Percentiles rank a stretch among this genome's conserved stretches.
Evolutionary conservation across 2,888 invertebrate species (phyloP).

Genomic region (Lysandra coridon): DNA sequence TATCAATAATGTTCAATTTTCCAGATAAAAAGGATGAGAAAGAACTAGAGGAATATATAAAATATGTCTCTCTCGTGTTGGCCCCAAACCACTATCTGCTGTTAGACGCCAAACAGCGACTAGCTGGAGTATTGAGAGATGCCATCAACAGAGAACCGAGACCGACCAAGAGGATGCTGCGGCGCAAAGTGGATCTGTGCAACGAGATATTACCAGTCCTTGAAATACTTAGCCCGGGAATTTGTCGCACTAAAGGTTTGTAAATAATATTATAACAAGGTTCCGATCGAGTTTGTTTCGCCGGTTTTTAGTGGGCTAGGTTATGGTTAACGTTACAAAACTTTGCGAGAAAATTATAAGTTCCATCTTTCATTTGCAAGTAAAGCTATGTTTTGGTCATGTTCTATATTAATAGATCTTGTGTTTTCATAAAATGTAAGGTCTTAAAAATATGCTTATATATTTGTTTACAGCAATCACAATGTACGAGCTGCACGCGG

Average conservation of each 20-base stretch:
- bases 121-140: conserved; percentile 81
- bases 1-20: not conserved
- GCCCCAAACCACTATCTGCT: conserved; percentile 85
- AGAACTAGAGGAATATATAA: conserved; percentile 74
- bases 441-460: not conserved
- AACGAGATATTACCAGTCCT: conserved; percentile 83
- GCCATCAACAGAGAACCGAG: conserved; percentile 71
- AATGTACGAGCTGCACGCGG: conserved; percentile 87
- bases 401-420: too few species aligned
- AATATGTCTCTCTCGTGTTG: conserved; percentile 78
- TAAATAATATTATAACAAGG: not conserved
- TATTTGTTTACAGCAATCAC: conserved; percentile 81
- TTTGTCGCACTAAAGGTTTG: conserved; percentile 84
- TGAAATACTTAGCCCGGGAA: conserved; percentile 85
- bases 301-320: too few species aligned
- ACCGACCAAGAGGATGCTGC: conserved; percentile 78
- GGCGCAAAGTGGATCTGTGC: conserved; percentile 84
- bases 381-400: too few species aligned
- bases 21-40: conserved; percentile 72
- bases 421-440: too few species aligned
- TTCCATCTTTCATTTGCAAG: too few species aligned
- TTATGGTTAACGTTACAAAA: too few species aligned
- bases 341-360: too few species aligned
- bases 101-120: conserved; percentile 84
- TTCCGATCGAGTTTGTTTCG: too few species aligned